Evolutionary conservation across 2,113 vertebrate genomes (phyloP).

Genomic region (Sterrhoptilus dennistouni): DNA sequence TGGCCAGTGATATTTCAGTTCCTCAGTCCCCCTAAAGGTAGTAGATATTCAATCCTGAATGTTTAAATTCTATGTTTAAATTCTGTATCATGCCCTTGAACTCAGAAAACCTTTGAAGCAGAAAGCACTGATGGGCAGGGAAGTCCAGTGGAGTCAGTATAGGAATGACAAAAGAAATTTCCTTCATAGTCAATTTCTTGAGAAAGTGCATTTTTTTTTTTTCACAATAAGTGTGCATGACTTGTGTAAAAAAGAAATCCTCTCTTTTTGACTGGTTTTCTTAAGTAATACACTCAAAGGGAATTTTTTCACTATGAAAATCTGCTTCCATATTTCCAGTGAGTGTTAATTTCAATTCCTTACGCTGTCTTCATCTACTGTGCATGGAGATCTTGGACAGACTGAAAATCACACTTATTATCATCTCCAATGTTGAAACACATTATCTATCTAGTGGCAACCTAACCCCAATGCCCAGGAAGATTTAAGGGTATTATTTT

Average conservation of each 20-base stretch:
- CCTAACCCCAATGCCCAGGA: not conserved
- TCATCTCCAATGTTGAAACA: not conserved
- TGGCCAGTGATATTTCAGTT: not conserved
- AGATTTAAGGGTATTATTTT: not conserved
- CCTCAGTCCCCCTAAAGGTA: not conserved
- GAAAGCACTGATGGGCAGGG: not conserved
- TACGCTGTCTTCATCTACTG: not conserved
- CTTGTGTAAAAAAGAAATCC: not conserved
- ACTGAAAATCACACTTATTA: not conserved
- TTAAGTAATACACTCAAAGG: not conserved
- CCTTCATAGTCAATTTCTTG: not conserved
- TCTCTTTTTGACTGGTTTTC: not conserved
- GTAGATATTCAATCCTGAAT: not conserved
- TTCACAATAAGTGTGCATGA: not conserved
- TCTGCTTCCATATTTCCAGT: not conserved
- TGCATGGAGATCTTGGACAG: not conserved
- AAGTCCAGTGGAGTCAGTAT: not conserved
- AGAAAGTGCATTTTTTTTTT: not conserved
- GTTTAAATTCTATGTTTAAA: not conserved
- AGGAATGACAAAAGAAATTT: not conserved
- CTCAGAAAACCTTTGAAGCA: slow-evolving; percentile 13
- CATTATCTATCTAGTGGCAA: not conserved
- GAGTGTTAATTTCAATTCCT: not conserved
- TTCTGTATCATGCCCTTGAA: not conserved
- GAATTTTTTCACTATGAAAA: not conserved